Base-by-base conservation (phyloP, 1,140 invertebrate genomes). In the Monomorium pharaonis region DNA sequence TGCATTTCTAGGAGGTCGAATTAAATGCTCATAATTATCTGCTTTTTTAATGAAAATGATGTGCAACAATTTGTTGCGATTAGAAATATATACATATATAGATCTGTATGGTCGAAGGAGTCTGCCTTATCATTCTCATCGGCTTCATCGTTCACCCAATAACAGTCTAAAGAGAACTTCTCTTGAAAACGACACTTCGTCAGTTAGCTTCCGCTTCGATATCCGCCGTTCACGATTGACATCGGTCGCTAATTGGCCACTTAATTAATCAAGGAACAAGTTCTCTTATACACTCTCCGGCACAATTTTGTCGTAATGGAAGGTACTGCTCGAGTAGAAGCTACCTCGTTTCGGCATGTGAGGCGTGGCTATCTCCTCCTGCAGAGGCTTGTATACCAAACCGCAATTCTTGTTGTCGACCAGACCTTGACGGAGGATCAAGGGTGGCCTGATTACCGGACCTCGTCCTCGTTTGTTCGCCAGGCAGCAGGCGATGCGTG, bases 231-330 rank as follows among this genome's bases (percentile, higher is more conserved):
- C 51, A 54, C 7, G n/a, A 33, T 6, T 63, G 7, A 72, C 33
- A 14, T 62, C 16, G 14, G 16, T 37, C 24, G 37, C 10, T 75
- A 85, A 58, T 77, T 65, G 51, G 42, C 54, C 37, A 85, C 2
- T 86, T 69, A 67, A 24, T 58, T 67, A n/a, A 54, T 60, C 56
- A 21, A 3, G 16, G 47, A 51, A 51, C 1, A 2, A 37, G 5
- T 30, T 83, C 18, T 56, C 12, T 72, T 95, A 96, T 84, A 96
- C 96, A 88, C 96, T 96, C 89, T 96, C 96, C 67, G 96, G 96
- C 78, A 96, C 96, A 81, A 96, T 96, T 91, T 96, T 96, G 89
- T 95, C 96, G 92, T 96, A 96, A 87, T 96, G 96, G 94, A 96
- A 96, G 30, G 96, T 96, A 92, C 96, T 96, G 91, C 96, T 96